Evolutionary conservation across 2,888 invertebrate genomes (phyloP), one percentile per base, ranked within the genome.

Genomic region (Halocaridina rubra): DNA sequence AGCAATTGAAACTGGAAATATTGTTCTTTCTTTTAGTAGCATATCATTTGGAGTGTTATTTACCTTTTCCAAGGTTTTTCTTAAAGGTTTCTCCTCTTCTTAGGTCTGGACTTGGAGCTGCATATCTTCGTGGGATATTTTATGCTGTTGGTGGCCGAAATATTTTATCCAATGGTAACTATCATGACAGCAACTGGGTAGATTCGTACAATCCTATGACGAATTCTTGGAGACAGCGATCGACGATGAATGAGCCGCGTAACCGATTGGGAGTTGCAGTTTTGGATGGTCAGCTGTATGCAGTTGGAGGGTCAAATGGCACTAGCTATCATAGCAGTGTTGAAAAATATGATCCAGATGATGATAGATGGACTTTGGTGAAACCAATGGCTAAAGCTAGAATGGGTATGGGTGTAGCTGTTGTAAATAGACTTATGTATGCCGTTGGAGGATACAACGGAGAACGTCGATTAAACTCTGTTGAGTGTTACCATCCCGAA

Each of bases 401-500:
- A 76, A 93, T 97, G 87, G 97, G 89, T 94, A 96, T 90, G 93
- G 97, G 91, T n/a, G 91, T 92, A 10, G 92, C 92, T 0, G 92
- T 92, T 27, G 91, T 92, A 8, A 92, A 92, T 89, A 89, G 93
- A 94, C 94, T 89, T 93, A 94, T 90, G 94, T 92, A 91, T 91
- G 97, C 97, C 0, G 95, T 97, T 71, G 97, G 97, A 75, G 97
- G 97, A 0, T 97, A 95, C 91, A 96, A 98, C 91, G 97, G 98
- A 29, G 92, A 92, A 19, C 92, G 95, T 32, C 93, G 97, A 39
- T 93, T 97, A 84, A 93, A 93, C 89, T 94, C 95, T 46, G 96
- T 94, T 0, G 98, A 98, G 92, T 96, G 97, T 91, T 98, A 97
- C 91, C 96, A 97, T 91, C 97, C 98, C 0, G 98, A 98, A 92